Evolutionary conservation across 2,797 vertebrate species (phyloP).

Genomic region (Manis pentadactyla): DNA sequence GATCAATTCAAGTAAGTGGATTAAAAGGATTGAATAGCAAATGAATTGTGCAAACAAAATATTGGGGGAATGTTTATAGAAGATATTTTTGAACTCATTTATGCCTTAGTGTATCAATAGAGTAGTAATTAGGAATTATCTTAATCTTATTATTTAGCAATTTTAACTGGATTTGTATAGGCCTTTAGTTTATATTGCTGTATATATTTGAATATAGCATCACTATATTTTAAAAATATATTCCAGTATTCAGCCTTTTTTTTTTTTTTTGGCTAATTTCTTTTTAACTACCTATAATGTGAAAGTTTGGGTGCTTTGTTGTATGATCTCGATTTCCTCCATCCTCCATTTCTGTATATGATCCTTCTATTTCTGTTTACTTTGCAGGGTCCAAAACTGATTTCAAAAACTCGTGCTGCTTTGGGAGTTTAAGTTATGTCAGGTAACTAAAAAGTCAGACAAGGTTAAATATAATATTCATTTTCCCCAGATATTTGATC

Average conservation of each 20-base stretch:
- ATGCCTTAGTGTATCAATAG: not conserved
- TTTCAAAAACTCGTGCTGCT: slow-evolving; percentile 73
- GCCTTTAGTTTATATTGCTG: not conserved
- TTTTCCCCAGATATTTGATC: not conserved
- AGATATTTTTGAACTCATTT: not conserved
- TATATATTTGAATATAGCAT: slow-evolving; percentile 3
- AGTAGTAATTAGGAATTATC: not conserved
- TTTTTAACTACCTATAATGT: not conserved
- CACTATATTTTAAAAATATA: slow-evolving; percentile 17
- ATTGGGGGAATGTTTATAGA: not conserved
- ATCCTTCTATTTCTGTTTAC: slow-evolving; percentile 52
- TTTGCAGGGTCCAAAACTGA: slow-evolving; percentile 77
- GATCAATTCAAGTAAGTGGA: not conserved
- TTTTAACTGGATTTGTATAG: not conserved
- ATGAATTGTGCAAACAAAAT: not conserved
- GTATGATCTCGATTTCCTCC: not conserved
- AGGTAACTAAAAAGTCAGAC: slow-evolving; percentile 73
- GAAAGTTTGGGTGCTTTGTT: not conserved
- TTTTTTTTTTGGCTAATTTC: not conserved
- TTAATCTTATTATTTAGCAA: slow-evolving; percentile 3
- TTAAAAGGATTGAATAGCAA: slow-evolving; percentile 31
- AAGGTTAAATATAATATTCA: not conserved
- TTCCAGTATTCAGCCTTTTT: not conserved
- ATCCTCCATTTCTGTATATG: not conserved
- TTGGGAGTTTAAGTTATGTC: slow-evolving; percentile 75